phyloP scores from a whole-genome alignment of 2,113 vertebrate species.

The Corydoras sp. region DNA sequence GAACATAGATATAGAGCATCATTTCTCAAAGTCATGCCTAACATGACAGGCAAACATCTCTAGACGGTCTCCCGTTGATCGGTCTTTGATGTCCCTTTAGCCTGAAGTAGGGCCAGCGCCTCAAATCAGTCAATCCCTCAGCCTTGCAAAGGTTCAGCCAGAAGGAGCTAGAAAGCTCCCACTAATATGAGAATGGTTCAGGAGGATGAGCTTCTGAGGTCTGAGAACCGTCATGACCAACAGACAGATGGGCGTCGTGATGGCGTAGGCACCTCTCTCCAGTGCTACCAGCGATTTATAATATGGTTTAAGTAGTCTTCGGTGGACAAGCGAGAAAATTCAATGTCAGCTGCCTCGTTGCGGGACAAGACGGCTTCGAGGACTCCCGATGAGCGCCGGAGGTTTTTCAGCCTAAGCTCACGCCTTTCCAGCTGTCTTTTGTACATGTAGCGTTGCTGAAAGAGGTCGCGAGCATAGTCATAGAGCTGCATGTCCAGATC shows the following conservation, averaged over 20 bases:
- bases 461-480: no score
- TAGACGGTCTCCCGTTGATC: slow-evolving; percentile 40
- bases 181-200: neutral
- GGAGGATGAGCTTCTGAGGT: neutral
- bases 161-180: slow-evolving; percentile 3
- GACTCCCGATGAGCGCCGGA: slow-evolving; percentile 55
- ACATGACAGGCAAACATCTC: slow-evolving; percentile 57
- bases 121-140: slow-evolving; percentile 14
- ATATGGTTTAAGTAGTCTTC: slow-evolving; percentile 99
- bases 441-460: no score
- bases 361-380: slow-evolving; percentile 48
- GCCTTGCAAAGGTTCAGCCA: neutral
- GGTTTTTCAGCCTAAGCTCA: slow-evolving; percentile 82
- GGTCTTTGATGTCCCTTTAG: slow-evolving; percentile 37
- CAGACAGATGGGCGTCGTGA: neutral
- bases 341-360: slow-evolving; percentile 64
- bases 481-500: no score
- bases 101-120: slow-evolving; percentile 14
- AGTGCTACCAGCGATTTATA: slow-evolving; percentile 92
- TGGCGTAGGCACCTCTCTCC: neutral
- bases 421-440: slow-evolving; percentile 54
- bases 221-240: neutral
- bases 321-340: slow-evolving; percentile 81
- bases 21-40: slow-evolving; percentile 48
- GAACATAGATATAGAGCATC: slow-evolving; percentile 50